Evolutionary conservation across 2,888 invertebrate genomes (phyloP).

Genomic region (Serrognathus titanus): DNA sequence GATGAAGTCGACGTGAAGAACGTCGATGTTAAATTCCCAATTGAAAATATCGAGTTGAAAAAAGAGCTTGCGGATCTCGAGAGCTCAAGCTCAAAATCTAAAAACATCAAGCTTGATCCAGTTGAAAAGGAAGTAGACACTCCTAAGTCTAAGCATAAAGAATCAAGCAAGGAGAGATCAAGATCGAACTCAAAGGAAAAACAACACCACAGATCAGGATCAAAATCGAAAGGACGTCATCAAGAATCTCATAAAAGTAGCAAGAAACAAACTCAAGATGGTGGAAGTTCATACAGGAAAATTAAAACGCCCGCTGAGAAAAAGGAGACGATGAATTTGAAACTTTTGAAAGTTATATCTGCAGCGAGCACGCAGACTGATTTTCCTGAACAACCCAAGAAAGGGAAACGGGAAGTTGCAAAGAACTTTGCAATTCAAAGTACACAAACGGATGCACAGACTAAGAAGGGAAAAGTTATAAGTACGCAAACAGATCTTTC

Average conservation of each 20-base stretch:
- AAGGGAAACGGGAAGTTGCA: neutral
- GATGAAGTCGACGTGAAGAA: too few species aligned
- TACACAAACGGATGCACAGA: neutral
- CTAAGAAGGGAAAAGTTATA: too few species aligned
- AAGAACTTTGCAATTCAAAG: neutral
- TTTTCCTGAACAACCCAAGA: neutral
- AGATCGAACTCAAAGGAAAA: neutral
- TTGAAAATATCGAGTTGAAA: too few species aligned
- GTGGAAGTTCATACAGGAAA: constrained; percentile 2
- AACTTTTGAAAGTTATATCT: neutral
- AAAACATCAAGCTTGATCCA: neutral
- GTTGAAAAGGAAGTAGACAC: too few species aligned
- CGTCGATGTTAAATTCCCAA: too few species aligned
- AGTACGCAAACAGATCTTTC: too few species aligned
- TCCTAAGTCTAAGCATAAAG: neutral
- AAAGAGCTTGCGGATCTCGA: too few species aligned
- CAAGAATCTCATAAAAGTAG: too few species aligned
- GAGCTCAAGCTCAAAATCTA: neutral
- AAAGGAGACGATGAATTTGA: constrained; percentile 5
- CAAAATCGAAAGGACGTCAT: neutral
- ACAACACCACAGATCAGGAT: neutral
- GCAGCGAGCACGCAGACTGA: neutral
- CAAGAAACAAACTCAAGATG: too few species aligned
- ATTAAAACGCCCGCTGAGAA: constrained; percentile 14
- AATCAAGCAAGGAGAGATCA: neutral